Evolutionary conservation across 1,140 invertebrate genomes (phyloP).

Genomic region (Papilio helenus): DNA sequence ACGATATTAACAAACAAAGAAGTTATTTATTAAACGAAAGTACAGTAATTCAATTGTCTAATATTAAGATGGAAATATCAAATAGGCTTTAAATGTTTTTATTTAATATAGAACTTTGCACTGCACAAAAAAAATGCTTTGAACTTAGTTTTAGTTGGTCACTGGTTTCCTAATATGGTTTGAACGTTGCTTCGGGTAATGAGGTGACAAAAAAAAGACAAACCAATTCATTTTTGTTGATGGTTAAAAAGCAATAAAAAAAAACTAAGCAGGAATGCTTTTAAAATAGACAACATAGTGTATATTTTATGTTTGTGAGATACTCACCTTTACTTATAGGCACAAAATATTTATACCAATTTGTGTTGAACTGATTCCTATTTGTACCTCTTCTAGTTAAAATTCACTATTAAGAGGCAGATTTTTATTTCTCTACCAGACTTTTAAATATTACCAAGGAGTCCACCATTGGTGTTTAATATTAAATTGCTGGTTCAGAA

Average conservation of each 20-base stretch:
- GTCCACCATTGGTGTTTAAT: too few relatives aligned
- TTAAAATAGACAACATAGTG: neutral
- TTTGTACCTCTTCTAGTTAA: neutral
- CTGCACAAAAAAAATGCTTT: neutral
- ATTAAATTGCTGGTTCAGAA: neutral
- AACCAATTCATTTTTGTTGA: neutral
- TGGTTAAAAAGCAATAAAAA: neutral
- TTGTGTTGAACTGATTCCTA: neutral
- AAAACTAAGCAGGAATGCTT: neutral
- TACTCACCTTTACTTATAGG: neutral
- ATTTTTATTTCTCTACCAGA: neutral
- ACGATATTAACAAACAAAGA: too few relatives aligned
- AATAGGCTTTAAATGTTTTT: too few relatives aligned
- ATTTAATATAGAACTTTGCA: too few relatives aligned
- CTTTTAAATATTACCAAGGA: too few relatives aligned
- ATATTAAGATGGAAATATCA: too few relatives aligned
- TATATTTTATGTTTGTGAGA: neutral
- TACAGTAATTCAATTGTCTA: too few relatives aligned
- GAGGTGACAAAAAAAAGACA: too few relatives aligned
- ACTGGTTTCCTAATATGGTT: neutral
- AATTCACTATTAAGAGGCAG: neutral
- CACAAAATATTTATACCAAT: neutral
- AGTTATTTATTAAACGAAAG: too few relatives aligned
- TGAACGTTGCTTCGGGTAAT: neutral
- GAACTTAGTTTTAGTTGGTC: neutral